These are phyloP conservation scores for Artibeus jamaicensis DNA, from an alignment of 2,797 vertebrate species.

Conservation along the genomic window DNA sequence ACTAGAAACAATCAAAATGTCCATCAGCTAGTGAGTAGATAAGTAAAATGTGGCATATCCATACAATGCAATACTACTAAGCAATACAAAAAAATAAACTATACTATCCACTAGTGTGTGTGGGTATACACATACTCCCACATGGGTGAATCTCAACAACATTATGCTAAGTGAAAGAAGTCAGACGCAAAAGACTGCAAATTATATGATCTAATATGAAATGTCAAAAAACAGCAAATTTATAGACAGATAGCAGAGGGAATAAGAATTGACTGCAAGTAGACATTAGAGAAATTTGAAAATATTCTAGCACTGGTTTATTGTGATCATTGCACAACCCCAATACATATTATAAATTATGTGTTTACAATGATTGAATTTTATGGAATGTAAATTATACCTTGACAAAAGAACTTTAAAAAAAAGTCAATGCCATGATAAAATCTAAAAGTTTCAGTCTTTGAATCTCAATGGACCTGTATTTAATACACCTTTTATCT, in stretches of 20 bases:
- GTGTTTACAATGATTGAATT: neutral
- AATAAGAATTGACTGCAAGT: neutral
- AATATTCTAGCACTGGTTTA: neutral
- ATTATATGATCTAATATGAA: neutral
- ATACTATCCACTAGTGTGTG: too few species aligned
- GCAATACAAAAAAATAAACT: neutral
- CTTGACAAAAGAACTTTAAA: neutral
- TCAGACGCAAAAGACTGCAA: neutral
- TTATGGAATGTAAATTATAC: neutral
- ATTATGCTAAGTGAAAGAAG: neutral
- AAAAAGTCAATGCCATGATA: neutral
- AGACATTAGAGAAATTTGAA: neutral
- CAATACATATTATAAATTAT: neutral
- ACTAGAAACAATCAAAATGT: neutral
- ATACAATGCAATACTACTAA: neutral
- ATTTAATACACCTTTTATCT: neutral
- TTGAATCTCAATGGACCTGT: neutral
- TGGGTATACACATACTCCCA: neutral
- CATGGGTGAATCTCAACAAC: neutral
- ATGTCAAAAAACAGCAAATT: neutral
- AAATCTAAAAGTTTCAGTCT: neutral
- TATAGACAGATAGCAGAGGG: neutral
- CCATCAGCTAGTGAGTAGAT: neutral
- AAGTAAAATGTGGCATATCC: neutral
- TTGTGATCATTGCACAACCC: neutral